Evolutionary conservation across 2,888 invertebrate genomes (phyloP).

Genomic region (Thumatha senex): DNA sequence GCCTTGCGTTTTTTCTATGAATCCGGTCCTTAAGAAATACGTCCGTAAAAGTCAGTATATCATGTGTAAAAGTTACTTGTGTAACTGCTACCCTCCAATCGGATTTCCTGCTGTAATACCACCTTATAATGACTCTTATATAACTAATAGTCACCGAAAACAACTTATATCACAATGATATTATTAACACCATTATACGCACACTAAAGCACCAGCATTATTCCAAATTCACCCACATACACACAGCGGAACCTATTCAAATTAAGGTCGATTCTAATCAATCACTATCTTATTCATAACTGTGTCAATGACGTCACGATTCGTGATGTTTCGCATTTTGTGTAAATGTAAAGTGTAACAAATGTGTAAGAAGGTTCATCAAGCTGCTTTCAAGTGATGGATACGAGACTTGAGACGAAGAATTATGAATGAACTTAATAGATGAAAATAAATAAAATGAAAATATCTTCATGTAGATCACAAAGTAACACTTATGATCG

Average conservation of each 20-base stretch:
- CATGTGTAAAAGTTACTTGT: neutral
- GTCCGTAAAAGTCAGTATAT: neutral
- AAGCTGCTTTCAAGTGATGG: conserved; percentile 15
- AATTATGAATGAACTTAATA: too few species aligned
- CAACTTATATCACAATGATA: neutral
- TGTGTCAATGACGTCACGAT: conserved; percentile 15
- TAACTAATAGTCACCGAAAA: neutral
- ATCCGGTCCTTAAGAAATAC: too few species aligned
- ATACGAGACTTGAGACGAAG: neutral
- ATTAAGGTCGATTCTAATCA: conserved; percentile 37
- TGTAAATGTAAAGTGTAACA: conserved; percentile 28
- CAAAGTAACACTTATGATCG: too few species aligned
- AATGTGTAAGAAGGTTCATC: conserved; percentile 21
- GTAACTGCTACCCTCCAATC: neutral
- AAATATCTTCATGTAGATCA: too few species aligned
- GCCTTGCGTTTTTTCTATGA: too few species aligned
- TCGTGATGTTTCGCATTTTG: conserved; percentile 23
- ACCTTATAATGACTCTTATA: too few species aligned
- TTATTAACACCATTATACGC: neutral
- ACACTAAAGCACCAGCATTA: neutral
- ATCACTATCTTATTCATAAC: conserved; percentile 15
- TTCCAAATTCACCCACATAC: neutral
- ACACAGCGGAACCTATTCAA: conserved; percentile 23
- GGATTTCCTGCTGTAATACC: too few species aligned
- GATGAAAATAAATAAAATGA: too few species aligned